A percentile compares a stretch with the other conserved stretches of the same genome.
phyloP scores from a whole-genome alignment of 1,140 invertebrate genomes.

The Belonocnema kinseyi region DNA sequence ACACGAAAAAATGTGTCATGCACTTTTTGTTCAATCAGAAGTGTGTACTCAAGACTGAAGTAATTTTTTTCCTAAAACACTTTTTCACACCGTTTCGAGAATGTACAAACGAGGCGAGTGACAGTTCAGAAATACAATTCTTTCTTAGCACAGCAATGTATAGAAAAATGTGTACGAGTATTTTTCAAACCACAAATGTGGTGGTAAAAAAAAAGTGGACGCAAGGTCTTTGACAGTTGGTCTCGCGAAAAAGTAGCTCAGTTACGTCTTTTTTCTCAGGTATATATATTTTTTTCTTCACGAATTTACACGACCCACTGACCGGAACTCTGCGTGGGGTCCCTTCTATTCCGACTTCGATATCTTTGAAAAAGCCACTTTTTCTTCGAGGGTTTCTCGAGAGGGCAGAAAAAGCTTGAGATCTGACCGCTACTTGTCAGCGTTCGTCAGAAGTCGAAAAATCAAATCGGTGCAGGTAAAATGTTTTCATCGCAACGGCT shows the following conservation, averaged over 20 bases:
- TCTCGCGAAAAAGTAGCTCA: constrained; percentile 61
- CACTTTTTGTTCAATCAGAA: neutral
- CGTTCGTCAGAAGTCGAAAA: constrained; percentile 17
- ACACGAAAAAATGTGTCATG: neutral
- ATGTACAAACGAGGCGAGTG: constrained; percentile 45
- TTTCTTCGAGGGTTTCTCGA: constrained; percentile 52
- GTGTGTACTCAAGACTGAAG: neutral
- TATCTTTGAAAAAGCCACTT: constrained; percentile 56
- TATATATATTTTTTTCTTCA: constrained; percentile 27
- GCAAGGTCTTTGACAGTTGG: constrained; percentile 54
- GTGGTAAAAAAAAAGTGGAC: constrained; percentile 53
- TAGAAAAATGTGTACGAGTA: neutral
- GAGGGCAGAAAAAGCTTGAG: constrained; percentile 51
- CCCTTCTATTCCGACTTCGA: constrained; percentile 45
- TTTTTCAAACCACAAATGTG: constrained; percentile 36
- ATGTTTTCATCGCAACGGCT: constrained; percentile 7
- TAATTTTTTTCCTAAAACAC: constrained; percentile 18
- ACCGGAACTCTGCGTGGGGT: constrained; percentile 69
- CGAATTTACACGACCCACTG: constrained; percentile 57
- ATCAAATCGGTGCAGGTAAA: constrained; percentile 18
- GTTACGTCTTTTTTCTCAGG: constrained; percentile 44
- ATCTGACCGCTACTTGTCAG: constrained; percentile 53
- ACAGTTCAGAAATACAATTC: constrained; percentile 49
- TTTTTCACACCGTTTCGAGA: constrained; percentile 36
- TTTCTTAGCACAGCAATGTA: neutral